Evolutionary conservation across 2,113 vertebrate genomes (phyloP), one percentile per base, ranked within the genome.

Genomic region (Saiga tatarica): DNA sequence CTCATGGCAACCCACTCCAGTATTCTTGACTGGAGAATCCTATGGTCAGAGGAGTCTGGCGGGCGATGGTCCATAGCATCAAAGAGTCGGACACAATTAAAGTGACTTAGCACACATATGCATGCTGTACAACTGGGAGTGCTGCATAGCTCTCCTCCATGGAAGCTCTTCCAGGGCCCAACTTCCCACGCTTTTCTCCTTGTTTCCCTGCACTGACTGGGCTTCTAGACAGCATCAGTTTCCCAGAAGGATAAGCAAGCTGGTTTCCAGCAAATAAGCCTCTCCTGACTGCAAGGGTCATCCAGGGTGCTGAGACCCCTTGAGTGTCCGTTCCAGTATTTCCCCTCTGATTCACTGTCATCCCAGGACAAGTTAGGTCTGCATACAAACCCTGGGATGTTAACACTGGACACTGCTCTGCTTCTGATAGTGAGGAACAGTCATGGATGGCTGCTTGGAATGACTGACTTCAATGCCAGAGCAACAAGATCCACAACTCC

Each of bases 321-420:
- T 91, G 88, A 92, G 97, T 95, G 96, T 89, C 97, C 90, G 96
- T 97, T 97, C 97, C 96, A 97, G 91, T 91, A 97, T 89, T 96
- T 98, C 95, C 91, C 93, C 96, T 98, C 97, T 98, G 97, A 98
- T 98, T 98, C 98, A 98, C 78, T 97, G 97, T 98, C 98, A 98
- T 95, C 96, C 94, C 83, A 96, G 97, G 98, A 98, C 91, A 98
- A 98, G 98, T 98, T 97, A 98, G 96, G 71, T 89, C 96, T 39
- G 62, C 96, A 98, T 93, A 92, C 82, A 94, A 98, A 97, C 96
- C 97, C 90, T 84, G 60, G 52, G 96, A 98, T 98, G 98, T 98
- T 98, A 98, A 98, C 97, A 98, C 95, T 0, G 87, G 97, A 97
- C 97, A 97, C 96, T 84, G 90, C 95, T 97, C 97, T 87, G 81